A percentile compares a stretch with the other conserved stretches of the same genome.
phyloP scores from a whole-genome alignment of 2,888 invertebrate species.

The Drosophila tripunctata region DNA sequence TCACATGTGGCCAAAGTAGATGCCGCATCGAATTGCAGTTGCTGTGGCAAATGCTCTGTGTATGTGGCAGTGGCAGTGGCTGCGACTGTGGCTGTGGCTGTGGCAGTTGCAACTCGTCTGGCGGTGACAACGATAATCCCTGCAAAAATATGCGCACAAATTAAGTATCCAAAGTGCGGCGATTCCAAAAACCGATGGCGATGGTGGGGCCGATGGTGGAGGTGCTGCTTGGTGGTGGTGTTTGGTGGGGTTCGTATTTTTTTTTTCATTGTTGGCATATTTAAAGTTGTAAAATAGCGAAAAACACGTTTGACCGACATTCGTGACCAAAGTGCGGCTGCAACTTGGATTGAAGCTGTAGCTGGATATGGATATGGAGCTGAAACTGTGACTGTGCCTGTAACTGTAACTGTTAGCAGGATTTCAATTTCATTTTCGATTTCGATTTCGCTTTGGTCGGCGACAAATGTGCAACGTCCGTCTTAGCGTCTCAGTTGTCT shows the following conservation, averaged over 20 bases:
- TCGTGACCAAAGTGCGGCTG: slow-evolving; percentile 73
- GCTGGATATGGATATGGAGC: slow-evolving; percentile 21
- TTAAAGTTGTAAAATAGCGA: slow-evolving; percentile 80
- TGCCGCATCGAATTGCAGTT: slow-evolving; percentile 47
- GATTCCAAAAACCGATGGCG: slow-evolving; percentile 25
- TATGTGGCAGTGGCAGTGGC: slow-evolving; percentile 12
- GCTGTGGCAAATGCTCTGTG: too few relatives aligned
- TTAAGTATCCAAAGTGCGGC: slow-evolving; percentile 67
- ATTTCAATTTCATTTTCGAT: slow-evolving; percentile 76
- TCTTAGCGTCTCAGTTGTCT: slow-evolving; percentile 10
- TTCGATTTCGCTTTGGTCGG: slow-evolving; percentile 70
- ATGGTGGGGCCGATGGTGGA: not conserved
- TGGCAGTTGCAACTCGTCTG: slow-evolving; percentile 5
- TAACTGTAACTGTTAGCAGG: slow-evolving; percentile 41
- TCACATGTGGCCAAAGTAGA: slow-evolving; percentile 43
- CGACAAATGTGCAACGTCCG: slow-evolving; percentile 67
- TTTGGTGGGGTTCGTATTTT: slow-evolving; percentile 7
- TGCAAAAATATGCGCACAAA: slow-evolving; percentile 77
- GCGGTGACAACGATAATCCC: slow-evolving; percentile 74
- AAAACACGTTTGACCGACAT: slow-evolving; percentile 79
- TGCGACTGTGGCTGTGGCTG: not conserved
- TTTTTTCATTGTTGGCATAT: slow-evolving; percentile 73
- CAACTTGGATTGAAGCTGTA: slow-evolving; percentile 26
- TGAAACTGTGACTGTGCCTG: not conserved
- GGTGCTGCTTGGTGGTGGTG: slow-evolving; percentile 1